Evolutionary conservation across 35 echinoderm and acorn worm species (phyloP).

Genomic region (Apostichopus japonicus): DNA sequence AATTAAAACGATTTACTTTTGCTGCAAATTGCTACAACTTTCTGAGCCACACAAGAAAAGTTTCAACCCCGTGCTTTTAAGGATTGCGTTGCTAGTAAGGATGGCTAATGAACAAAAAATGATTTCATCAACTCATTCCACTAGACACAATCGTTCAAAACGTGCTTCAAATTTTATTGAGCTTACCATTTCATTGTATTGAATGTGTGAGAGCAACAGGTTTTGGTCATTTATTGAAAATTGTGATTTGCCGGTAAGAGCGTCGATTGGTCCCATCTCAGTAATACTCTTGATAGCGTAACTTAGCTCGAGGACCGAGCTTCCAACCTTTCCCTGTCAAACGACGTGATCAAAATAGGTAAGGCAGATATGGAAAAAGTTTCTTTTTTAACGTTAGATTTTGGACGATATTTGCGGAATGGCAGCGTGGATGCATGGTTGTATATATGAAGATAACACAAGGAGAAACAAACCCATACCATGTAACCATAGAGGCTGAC

Average conservation of each 20-base stretch:
- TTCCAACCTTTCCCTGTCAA: constrained; percentile 50
- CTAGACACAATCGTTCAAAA: too few relatives aligned
- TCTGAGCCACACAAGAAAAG: neutral
- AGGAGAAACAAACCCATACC: too few relatives aligned
- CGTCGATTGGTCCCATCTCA: constrained; percentile 93
- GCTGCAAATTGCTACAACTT: neutral
- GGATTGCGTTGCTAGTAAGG: too few relatives aligned
- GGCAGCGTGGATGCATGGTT: too few relatives aligned
- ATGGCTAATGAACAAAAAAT: too few relatives aligned
- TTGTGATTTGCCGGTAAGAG: constrained; percentile 75
- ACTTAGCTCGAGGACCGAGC: constrained; percentile 57
- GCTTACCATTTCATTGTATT: constrained; percentile 70
- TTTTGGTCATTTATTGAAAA: constrained; percentile 82
- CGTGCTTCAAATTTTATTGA: neutral
- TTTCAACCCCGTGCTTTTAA: too few relatives aligned
- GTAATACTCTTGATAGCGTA: constrained; percentile 67
- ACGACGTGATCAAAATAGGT: neutral
- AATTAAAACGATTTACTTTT: neutral
- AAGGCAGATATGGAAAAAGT: too few relatives aligned
- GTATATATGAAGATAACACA: too few relatives aligned
- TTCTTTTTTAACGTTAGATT: too few relatives aligned
- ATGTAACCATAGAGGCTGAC: too few relatives aligned
- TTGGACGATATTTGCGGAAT: too few relatives aligned
- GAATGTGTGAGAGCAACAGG: constrained; percentile 52
- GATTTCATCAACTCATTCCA: too few relatives aligned